Conservation (phyloP, 2,888 invertebrate species). For the Germaria angustata region DNA sequence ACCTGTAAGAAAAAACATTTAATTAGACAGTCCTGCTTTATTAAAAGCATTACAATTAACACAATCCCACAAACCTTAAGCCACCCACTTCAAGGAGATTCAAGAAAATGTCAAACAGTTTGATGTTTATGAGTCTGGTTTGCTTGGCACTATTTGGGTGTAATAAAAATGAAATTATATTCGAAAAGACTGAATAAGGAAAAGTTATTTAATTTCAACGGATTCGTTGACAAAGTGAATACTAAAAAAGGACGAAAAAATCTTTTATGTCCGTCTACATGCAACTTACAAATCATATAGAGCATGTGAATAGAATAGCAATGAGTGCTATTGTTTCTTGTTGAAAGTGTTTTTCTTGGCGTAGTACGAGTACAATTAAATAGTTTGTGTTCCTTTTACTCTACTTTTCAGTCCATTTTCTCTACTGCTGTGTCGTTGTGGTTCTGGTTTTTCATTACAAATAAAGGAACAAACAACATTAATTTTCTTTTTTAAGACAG, state of each 20-base stretch:
- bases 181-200: constrained; percentile 3
- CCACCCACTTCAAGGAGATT: constrained; percentile 26
- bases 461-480: constrained; percentile 2
- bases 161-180: constrained; percentile 15
- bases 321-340: constrained; percentile 39
- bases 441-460: background rate
- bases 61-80: constrained; percentile 1
- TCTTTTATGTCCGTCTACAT: background rate
- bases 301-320: background rate
- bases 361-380: constrained; percentile 39
- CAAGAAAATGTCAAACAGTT: constrained; percentile 17
- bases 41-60: constrained; percentile 27
- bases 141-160: background rate
- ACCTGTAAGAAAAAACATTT: no score
- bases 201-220: background rate
- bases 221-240: background rate
- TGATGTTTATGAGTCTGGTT: constrained; percentile 27
- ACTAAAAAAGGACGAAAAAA: background rate
- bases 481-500: no score
- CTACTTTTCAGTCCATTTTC: background rate
- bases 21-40: no score
- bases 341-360: constrained; percentile 46
- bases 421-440: background rate
- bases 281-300: constrained; percentile 1
- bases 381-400: constrained; percentile 14